These are phyloP conservation scores for Clinocottus analis DNA, from an alignment of 2,113 vertebrate genomes.

Conservation along the genomic window DNA sequence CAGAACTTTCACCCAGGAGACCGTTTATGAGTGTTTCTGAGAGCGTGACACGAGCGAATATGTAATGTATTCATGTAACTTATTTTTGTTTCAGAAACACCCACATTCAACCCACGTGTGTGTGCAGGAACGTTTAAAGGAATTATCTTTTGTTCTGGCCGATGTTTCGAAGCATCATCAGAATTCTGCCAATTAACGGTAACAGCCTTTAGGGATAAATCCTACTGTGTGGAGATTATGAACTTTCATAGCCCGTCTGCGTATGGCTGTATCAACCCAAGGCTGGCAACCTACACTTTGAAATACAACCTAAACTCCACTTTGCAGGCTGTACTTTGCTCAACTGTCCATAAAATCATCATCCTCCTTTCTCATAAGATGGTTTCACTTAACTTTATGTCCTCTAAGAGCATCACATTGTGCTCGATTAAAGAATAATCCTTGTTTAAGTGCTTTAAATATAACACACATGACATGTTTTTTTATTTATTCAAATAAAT, in stretches of 20 bases:
- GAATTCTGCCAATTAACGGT: not conserved
- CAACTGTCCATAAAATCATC: conserved; percentile 7
- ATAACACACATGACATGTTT: not conserved
- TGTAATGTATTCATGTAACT: too few species aligned
- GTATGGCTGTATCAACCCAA: not conserved
- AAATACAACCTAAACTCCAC: not conserved
- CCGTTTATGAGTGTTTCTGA: not conserved
- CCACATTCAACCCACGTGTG: not conserved
- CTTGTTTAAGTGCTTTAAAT: conserved; percentile 9
- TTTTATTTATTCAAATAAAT: not conserved
- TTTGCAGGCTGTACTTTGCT: not conserved
- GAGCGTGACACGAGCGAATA: too few species aligned
- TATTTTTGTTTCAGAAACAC: too few species aligned
- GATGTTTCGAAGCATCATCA: not conserved
- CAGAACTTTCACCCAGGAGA: too few species aligned
- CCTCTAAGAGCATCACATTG: not conserved
- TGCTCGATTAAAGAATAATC: conserved; percentile 1
- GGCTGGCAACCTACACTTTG: not conserved
- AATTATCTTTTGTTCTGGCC: not conserved
- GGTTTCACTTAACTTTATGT: conserved; percentile 17
- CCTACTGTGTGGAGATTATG: not conserved
- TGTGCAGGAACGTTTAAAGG: not conserved
- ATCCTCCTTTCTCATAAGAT: conserved; percentile 4
- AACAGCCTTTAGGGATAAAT: not conserved
- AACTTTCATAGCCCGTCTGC: not conserved